Evolutionary conservation across 2,113 vertebrate genomes (phyloP).

Genomic region (Aegotheles bennettii): DNA sequence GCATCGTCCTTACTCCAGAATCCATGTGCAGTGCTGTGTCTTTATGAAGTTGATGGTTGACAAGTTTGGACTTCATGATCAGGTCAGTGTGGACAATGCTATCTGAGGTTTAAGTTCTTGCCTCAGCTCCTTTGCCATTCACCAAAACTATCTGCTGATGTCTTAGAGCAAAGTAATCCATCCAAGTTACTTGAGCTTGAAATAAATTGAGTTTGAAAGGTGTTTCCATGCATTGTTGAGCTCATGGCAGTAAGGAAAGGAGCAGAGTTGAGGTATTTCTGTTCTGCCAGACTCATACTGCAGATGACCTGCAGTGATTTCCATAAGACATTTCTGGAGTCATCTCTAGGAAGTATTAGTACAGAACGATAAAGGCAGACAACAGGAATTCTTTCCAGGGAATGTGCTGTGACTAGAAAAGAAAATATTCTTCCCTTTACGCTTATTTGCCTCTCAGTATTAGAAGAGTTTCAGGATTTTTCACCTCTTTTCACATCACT

Average conservation of each 20-base stretch:
- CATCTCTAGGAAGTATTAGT: background rate
- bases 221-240: background rate
- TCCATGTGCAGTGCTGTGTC: background rate
- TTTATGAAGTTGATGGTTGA: background rate
- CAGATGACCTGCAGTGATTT: background rate
- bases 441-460: rapidly evolving
- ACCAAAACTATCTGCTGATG: background rate
- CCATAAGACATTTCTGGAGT: background rate
- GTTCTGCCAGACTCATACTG: background rate
- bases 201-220: background rate
- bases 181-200: background rate
- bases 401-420: background rate
- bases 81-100: too few species aligned
- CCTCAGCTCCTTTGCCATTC: background rate
- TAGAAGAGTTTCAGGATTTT: background rate
- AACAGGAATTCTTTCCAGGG: background rate
- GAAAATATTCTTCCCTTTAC: background rate
- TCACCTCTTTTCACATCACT: background rate
- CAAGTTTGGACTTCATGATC: background rate
- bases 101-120: background rate
- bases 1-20: background rate
- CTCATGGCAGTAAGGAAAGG: background rate
- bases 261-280: background rate
- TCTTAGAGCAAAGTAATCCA: background rate
- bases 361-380: background rate